phyloP scores from a whole-genome alignment of 1,140 invertebrate species.

The Carposina sasakii region DNA sequence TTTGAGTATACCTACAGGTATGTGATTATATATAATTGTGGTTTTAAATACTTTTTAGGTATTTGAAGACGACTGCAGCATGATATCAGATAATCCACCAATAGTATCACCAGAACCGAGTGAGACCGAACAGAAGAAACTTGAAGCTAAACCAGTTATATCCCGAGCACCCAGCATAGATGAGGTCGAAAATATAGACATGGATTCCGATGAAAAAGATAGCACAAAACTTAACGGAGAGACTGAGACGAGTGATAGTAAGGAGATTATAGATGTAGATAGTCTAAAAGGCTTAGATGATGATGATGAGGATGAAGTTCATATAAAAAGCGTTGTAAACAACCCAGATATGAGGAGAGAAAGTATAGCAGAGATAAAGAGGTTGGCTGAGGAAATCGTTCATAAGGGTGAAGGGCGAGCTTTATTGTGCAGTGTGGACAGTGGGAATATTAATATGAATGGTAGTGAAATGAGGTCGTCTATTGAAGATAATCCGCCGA shows the following conservation, averaged over 20 bases:
- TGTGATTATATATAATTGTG: too few relatives aligned
- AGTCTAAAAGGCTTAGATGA: conserved; percentile 49
- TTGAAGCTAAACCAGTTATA: conserved; percentile 51
- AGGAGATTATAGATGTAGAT: conserved; percentile 46
- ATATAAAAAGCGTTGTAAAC: conserved; percentile 58
- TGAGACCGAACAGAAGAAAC: conserved; percentile 58
- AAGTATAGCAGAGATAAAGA: conserved; percentile 65
- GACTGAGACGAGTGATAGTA: conserved; percentile 53
- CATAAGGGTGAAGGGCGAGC: conserved; percentile 58
- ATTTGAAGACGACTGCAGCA: conserved; percentile 74
- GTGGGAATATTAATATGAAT: conserved; percentile 51
- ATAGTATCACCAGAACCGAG: conserved; percentile 65
- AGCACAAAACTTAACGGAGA: conserved; percentile 53
- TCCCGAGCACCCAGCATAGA: conserved; percentile 62
- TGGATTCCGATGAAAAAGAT: conserved; percentile 54
- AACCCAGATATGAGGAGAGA: conserved; percentile 63
- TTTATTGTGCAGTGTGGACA: conserved; percentile 56
- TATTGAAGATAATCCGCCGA: conserved; percentile 37
- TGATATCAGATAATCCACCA: conserved; percentile 71
- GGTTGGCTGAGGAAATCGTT: conserved; percentile 64
- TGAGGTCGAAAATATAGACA: conserved; percentile 66
- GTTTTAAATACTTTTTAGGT: conserved; percentile 50
- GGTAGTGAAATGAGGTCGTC: conserved; percentile 48
- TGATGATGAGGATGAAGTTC: conserved; percentile 51
- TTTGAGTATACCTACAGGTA: too few relatives aligned